Percentiles rank a stretch among this genome's conserved stretches.
These are phyloP conservation scores for Tetrao urogallus DNA, from an alignment of 2,113 vertebrate genomes.

Conservation along the genomic window DNA sequence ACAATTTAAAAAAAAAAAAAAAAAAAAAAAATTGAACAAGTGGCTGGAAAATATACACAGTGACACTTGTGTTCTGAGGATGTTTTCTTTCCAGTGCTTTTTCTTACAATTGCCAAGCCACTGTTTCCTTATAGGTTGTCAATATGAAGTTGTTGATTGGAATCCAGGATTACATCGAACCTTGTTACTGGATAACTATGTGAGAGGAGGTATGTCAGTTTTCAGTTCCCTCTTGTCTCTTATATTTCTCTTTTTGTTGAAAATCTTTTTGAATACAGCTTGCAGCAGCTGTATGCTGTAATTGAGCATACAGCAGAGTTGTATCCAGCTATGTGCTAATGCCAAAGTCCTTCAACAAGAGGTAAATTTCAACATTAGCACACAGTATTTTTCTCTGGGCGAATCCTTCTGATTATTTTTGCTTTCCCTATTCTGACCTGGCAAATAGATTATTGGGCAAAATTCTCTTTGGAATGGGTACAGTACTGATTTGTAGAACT, in stretches of 20 bases:
- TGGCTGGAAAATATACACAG: background rate
- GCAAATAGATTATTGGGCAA: background rate
- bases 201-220: background rate
- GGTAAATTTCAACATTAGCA: background rate
- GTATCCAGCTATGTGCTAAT: background rate
- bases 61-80: background rate
- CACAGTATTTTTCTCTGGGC: background rate
- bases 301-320: background rate
- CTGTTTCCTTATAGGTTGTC: background rate
- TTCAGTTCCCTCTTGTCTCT: background rate
- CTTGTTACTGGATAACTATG: background rate
- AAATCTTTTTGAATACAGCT: background rate
- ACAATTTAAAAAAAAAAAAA: background rate
- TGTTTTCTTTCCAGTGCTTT: background rate
- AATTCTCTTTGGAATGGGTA: background rate
- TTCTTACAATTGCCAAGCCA: background rate
- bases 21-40: background rate
- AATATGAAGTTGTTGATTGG: background rate
- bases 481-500: background rate
- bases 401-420: background rate
- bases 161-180: background rate
- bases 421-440: background rate
- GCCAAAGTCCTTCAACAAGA: background rate
- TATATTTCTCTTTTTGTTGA: background rate
- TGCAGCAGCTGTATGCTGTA: background rate